A percentile compares a stretch with the other conserved stretches of the same genome.
phyloP scores from a whole-genome alignment of 2,113 vertebrate species.

The Brienomyrus brachyistius region DNA sequence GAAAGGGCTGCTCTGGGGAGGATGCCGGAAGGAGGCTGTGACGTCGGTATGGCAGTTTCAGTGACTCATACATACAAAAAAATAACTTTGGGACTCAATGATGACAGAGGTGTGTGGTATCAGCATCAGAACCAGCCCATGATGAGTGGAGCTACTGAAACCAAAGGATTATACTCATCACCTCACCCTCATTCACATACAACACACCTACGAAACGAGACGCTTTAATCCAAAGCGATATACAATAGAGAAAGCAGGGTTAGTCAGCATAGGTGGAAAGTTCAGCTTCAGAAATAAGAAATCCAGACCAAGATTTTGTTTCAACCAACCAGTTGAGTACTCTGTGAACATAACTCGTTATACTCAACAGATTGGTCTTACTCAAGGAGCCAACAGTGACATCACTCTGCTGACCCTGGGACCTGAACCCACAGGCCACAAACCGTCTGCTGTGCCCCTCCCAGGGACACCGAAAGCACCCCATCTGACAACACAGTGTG shows the following conservation, averaged over 20 bases:
- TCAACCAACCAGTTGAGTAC: neutral
- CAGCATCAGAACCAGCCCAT: neutral
- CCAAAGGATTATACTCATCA: neutral
- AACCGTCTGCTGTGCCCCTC: neutral
- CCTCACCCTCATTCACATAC: neutral
- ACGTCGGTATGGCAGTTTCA: neutral
- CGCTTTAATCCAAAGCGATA: neutral
- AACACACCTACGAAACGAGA: neutral
- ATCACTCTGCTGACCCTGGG: neutral
- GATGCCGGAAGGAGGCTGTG: neutral
- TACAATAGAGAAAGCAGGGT: neutral
- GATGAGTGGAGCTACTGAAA: neutral
- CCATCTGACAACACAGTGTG: neutral
- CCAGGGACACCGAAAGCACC: neutral
- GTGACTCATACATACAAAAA: neutral
- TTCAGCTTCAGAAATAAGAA: neutral
- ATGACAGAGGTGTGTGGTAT: neutral
- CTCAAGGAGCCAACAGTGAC: neutral
- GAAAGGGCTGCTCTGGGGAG: neutral
- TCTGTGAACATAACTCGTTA: neutral
- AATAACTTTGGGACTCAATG: neutral
- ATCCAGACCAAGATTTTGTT: neutral
- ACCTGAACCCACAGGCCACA: neutral
- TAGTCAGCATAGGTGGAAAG: neutral
- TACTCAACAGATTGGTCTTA: neutral